A percentile compares a stretch with the other conserved stretches of the same genome.
Evolutionary conservation across 2,797 vertebrate genomes (phyloP).

Genomic region (Artibeus jamaicensis): DNA sequence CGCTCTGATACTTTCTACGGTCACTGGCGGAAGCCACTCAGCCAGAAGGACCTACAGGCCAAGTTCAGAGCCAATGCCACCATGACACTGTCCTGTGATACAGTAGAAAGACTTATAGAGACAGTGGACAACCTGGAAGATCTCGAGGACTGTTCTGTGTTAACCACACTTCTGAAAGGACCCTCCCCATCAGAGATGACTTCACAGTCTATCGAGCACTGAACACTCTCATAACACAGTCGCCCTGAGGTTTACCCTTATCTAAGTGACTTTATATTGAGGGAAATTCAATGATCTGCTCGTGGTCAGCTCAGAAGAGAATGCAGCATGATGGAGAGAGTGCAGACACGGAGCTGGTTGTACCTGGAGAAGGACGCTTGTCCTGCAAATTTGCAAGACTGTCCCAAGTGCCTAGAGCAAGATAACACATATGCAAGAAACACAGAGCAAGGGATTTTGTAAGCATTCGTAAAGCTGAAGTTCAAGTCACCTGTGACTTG

Average conservation of each 20-base stretch:
- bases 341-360: not conserved
- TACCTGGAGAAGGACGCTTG: not conserved
- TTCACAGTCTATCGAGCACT: not conserved
- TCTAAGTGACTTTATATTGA: not conserved
- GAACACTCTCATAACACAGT: not conserved
- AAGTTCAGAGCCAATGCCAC: conserved; percentile 90
- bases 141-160: conserved; percentile 81
- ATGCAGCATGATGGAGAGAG: not conserved
- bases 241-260: not conserved
- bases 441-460: not conserved
- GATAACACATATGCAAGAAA: not conserved
- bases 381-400: not conserved
- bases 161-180: conserved; percentile 86
- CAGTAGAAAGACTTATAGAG: conserved; percentile 85
- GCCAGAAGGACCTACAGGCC: conserved; percentile 86
- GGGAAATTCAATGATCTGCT: not conserved
- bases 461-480: not conserved
- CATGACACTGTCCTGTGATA: conserved; percentile 79
- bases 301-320: not conserved
- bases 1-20: conserved; percentile 91
- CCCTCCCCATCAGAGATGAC: not conserved
- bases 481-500: not conserved
- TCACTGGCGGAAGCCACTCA: conserved; percentile 95
- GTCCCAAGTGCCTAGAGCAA: not conserved
- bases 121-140: conserved; percentile 86